These are phyloP conservation scores for Sweltsa coloradensis DNA, from an alignment of 1,140 invertebrate genomes.

Conservation along the genomic window DNA sequence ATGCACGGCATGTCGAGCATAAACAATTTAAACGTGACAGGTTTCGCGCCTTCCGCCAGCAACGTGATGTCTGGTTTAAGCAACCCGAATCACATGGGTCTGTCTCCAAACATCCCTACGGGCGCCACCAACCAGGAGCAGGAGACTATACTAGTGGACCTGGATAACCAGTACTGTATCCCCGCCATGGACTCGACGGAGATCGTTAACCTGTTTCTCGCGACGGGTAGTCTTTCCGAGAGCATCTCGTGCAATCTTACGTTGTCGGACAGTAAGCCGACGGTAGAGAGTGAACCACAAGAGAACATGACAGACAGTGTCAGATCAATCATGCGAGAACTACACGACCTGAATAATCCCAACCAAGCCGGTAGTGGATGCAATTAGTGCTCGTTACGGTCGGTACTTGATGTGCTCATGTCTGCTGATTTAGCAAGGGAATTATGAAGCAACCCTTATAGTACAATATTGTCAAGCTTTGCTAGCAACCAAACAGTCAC, in stretches of 20 bases:
- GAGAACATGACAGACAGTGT: constrained; percentile 37
- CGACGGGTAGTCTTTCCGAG: constrained; percentile 21
- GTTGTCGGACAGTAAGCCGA: constrained; percentile 15
- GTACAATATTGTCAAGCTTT: too few species aligned
- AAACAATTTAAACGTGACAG: constrained; percentile 16
- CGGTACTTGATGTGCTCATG: too few species aligned
- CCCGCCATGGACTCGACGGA: constrained; percentile 30
- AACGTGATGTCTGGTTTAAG: constrained; percentile 20
- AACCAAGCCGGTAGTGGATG: too few species aligned
- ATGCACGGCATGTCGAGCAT: constrained; percentile 21
- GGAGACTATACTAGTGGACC: constrained; percentile 20
- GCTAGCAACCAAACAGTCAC: too few species aligned
- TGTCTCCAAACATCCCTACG: not conserved
- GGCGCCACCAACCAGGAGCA: not conserved
- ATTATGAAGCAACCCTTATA: too few species aligned
- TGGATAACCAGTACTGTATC: constrained; percentile 31
- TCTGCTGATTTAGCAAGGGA: too few species aligned
- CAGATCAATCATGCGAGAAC: constrained; percentile 23
- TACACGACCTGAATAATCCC: constrained; percentile 6
- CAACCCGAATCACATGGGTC: constrained; percentile 18
- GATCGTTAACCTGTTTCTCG: constrained; percentile 15
- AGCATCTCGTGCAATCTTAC: constrained; percentile 21
- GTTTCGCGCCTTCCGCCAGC: constrained; percentile 19
- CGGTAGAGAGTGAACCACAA: constrained; percentile 10
- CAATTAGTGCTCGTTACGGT: too few species aligned